Percentiles rank a stretch among this genome's conserved stretches.
These are phyloP conservation scores for Colinus virginianus DNA, from an alignment of 2,113 vertebrate species.

Conservation along the genomic window DNA sequence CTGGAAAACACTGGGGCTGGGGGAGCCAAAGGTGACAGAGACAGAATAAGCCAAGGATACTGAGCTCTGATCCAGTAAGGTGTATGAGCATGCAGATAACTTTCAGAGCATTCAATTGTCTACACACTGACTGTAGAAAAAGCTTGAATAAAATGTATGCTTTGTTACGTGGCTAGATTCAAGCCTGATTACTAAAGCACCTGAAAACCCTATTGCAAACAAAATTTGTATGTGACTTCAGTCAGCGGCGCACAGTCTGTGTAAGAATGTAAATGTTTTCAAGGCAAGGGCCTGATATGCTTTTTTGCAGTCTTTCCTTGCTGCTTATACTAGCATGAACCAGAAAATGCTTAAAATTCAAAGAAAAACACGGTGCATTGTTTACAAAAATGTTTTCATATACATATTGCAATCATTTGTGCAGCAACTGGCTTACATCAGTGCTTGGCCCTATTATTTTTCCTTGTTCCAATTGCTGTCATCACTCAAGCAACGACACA, in stretches of 20 bases:
- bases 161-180: neutral
- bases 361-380: neutral
- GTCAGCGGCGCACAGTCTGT: neutral
- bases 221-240: neutral
- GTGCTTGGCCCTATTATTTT: neutral
- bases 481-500: neutral
- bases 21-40: neutral
- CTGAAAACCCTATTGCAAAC: neutral
- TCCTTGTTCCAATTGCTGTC: neutral
- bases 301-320: neutral
- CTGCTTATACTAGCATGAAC: neutral
- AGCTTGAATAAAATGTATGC: fast-evolving
- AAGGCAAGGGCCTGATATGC: neutral
- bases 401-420: neutral
- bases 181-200: neutral
- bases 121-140: neutral
- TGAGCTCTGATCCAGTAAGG: neutral
- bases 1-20: neutral
- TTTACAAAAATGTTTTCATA: neutral
- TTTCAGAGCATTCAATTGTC: neutral
- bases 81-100: fast-evolving
- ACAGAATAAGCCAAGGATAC: fast-evolving
- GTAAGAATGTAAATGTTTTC: neutral
- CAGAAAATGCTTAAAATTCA: neutral
- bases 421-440: neutral